Percentiles rank a stretch among this genome's conserved stretches.
Conservation (phyloP, 1,140 invertebrate species). For the Orussus abietinus region DNA sequence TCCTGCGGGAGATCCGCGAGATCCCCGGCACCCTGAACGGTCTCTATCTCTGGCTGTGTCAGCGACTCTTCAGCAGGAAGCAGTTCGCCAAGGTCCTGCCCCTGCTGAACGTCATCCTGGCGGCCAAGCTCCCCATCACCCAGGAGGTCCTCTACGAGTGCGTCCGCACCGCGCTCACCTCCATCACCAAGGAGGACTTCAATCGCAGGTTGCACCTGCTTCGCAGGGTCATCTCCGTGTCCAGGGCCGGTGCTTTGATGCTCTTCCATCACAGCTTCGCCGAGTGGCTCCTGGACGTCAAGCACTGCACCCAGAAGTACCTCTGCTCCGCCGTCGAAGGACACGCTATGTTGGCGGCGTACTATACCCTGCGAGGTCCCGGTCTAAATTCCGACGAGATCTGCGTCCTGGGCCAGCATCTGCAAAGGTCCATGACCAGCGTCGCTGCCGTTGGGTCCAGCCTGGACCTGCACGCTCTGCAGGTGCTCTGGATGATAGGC, state of each 20-base stretch:
- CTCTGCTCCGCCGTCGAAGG: conserved; percentile 83
- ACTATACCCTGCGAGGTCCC: conserved; percentile 64
- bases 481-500: conserved; percentile 65
- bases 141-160: conserved; percentile 77
- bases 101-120: conserved; percentile 82
- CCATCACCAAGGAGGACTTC: conserved; percentile 81
- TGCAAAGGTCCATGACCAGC: conserved; percentile 42
- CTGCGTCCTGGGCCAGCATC: conserved; percentile 46
- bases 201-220: conserved; percentile 75
- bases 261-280: conserved; percentile 90
- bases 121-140: conserved; percentile 78
- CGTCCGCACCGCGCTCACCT: conserved; percentile 75
- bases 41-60: conserved; percentile 91
- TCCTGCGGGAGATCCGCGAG: conserved; percentile 77
- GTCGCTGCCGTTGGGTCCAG: conserved; percentile 22
- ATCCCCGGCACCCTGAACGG: conserved; percentile 95
- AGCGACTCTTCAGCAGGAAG: conserved; percentile 84
- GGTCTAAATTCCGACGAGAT: conserved; percentile 54
- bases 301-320: conserved; percentile 93
- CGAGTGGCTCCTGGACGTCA: conserved; percentile 92
- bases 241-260: conserved; percentile 65
- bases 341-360: conserved; percentile 84
- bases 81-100: conserved; percentile 84
- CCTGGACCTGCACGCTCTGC: conserved; percentile 61
- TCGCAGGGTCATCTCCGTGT: conserved; percentile 64